phyloP scores from a whole-genome alignment of 2,113 vertebrate species.

The Pseudopodoces humilis region DNA sequence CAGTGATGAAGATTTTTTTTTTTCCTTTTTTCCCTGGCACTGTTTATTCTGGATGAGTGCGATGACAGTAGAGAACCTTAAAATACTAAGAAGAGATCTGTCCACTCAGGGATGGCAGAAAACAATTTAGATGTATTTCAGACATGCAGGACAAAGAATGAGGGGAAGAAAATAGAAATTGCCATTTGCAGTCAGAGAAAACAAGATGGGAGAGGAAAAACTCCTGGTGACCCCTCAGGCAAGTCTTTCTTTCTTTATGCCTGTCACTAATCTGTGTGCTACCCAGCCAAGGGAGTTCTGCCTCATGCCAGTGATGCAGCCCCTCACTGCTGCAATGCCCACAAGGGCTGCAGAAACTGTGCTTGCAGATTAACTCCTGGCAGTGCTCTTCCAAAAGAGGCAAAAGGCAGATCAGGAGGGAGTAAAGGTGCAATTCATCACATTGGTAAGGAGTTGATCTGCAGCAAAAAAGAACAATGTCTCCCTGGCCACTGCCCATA shows the following conservation, averaged over 20 bases:
- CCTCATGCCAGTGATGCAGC: not conserved
- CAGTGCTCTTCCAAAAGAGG: not conserved
- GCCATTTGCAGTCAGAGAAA: not conserved
- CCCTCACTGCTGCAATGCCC: not conserved
- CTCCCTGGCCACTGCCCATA: not conserved
- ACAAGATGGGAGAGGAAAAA: not conserved
- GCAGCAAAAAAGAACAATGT: not conserved
- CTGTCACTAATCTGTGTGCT: not conserved
- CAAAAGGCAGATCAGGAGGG: not conserved
- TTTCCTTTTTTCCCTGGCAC: not conserved
- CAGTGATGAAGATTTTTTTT: not conserved
- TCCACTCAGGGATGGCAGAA: not conserved
- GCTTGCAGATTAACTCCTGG: not conserved
- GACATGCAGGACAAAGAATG: not conserved
- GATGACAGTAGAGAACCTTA: not conserved
- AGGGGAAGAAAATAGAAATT: not conserved
- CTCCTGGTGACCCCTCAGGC: not conserved
- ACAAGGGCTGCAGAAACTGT: not conserved
- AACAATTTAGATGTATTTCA: not conserved
- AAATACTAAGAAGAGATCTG: not conserved
- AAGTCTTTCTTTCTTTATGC: not conserved
- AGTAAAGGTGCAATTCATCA: not conserved
- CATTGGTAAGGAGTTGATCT: not conserved
- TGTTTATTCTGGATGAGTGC: not conserved
- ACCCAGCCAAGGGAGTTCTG: not conserved